Evolutionary conservation across 2,888 invertebrate species (phyloP), one percentile per base, ranked within the genome.

Genomic region (Epinotia brunnichana): DNA sequence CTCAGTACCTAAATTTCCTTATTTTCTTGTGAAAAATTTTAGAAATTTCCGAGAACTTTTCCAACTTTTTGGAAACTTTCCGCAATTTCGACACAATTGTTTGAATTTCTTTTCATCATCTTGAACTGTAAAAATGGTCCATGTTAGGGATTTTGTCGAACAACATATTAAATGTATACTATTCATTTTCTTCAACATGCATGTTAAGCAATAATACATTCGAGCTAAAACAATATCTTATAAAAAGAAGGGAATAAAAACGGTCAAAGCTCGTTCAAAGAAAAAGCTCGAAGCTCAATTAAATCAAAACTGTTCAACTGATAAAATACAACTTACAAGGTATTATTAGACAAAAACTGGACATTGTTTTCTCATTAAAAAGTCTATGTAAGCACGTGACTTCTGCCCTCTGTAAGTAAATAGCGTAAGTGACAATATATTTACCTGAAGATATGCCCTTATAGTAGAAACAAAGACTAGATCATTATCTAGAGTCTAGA

Each of bases 401-500:
- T 24, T n/a, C 3, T n/a, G 11, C 15, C 9, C 13, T 39, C n/a
- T 29, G 9, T n/a, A 0, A 15, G 0, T 15, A 56, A 66, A 56
- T 2, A 24, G 1, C 41, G 15, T 56, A 56, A 41, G n/a, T n/a
- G 21, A 10, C n/a, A 10, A 3, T 4, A n/a, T 17, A 29, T 56
- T 56, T 11, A 3, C 15, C 15, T 21, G 13, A 56, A 21, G 2
- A 66, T 54, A 66, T 17, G 19, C 2, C 54, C 4, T 66, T 66
- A n/a, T 56, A 61, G 51, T 68, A 57, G 41, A 48, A 69, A 78
- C 77, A 80, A 81, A 81, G 81, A 79, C 74, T 71, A 77, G 78
- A 76, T 75, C n/a, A 66, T 66, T 56, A 66, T 39, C 39, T 64
- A 39, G 15, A n/a, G 21, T 21, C 41, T 39, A 64, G 53, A 15